Evolutionary conservation across 2,888 invertebrate genomes (phyloP), one percentile per base, ranked within the genome.

Genomic region (Sericinus montela): DNA sequence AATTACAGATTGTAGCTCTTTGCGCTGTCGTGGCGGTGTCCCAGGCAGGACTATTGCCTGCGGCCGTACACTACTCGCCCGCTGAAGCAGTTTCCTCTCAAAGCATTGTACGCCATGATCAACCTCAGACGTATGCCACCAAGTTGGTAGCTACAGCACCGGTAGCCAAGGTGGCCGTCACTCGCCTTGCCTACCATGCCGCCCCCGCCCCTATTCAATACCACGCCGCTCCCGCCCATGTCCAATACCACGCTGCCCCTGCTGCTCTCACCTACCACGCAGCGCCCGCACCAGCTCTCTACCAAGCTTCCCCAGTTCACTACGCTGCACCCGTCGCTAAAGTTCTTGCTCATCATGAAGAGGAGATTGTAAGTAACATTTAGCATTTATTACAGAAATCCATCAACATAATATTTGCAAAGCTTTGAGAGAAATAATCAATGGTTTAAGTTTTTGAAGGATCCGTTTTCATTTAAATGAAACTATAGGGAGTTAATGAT

Each of bases 71-170:
- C 57, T 72, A 76, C 62, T 73, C 72, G 10, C 57, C 69, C 4
- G 75, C 75, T 9, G 61, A 66, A 1, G 75, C 74, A 3, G 73
- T 78, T n/a, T 79, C 79, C 36, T 77, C 77, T 3, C 76, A 77
- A 53, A 78, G 65, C 62, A 73, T 78, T 56, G 67, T 78, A 25
- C 72, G 79, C 46, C 73, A 72, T 57, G 78, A 75, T 68, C 73
- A 66, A 70, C 72, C 48, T 62, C 72, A 48, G 6, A 51, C 63
- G 4, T 14, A 75, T 11, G 57, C 52, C 19, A 60, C 67, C n/a
- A 67, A 71, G 11, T 59, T 58, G 9, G 52, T 58, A n/a, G 60
- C 67, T 40, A 62, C 62, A n/a, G 56, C 58, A 11, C 61, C 64
- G 13, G 53, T 59, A 38, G 60, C 65, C 50, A 56, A 57, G 41